Percentiles rank a stretch among this genome's conserved stretches.
phyloP scores from a whole-genome alignment of 2,797 vertebrate species.

The Fratercula arctica region DNA sequence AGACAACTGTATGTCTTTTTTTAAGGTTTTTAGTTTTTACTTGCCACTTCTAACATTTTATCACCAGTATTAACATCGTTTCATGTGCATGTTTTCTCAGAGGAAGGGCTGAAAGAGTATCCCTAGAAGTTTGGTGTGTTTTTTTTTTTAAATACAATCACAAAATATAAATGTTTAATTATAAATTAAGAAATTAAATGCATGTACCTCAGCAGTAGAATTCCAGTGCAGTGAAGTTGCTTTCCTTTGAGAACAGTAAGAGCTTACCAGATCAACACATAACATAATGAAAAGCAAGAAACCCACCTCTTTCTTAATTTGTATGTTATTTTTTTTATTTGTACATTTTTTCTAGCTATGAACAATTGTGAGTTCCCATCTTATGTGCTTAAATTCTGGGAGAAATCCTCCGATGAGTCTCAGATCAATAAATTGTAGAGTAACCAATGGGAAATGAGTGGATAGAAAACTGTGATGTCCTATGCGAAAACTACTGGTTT shows the following conservation, averaged over 20 bases:
- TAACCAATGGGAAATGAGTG: constrained; percentile 13
- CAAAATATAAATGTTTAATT: constrained; percentile 56
- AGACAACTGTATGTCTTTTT: constrained; percentile 15
- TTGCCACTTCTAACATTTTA: constrained; percentile 64
- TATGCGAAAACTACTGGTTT: constrained; percentile 52
- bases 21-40: constrained; percentile 60
- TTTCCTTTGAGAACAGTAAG: constrained; percentile 67
- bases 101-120: constrained; percentile 64
- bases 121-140: neutral
- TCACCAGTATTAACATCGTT: constrained; percentile 56
- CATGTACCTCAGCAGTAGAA: constrained; percentile 61
- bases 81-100: constrained; percentile 57
- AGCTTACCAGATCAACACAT: constrained; percentile 48
- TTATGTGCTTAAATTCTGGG: neutral
- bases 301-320: neutral
- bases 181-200: constrained; percentile 68
- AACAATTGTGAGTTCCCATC: neutral
- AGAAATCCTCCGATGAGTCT: neutral
- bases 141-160: constrained; percentile 32
- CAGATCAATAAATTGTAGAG: neutral
- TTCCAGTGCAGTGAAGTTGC: constrained; percentile 59
- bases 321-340: neutral
- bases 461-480: neutral
- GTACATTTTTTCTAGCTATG: neutral
- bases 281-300: constrained; percentile 1